Conservation (phyloP, 2,797 vertebrate species). For the Lycodopsis pacificus region DNA sequence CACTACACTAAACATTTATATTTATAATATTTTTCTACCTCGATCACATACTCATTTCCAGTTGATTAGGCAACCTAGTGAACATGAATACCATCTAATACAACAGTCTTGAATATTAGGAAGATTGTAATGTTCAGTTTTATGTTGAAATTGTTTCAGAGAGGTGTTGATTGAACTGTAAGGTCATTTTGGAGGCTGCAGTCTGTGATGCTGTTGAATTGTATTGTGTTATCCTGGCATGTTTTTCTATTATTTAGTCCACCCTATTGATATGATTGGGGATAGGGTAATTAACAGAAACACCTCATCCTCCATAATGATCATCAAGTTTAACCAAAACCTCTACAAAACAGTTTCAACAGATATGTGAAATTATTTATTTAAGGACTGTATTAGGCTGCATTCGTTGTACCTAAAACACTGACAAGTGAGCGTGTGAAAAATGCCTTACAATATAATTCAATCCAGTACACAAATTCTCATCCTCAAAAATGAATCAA, state of each 20-base stretch:
- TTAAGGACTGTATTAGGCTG: not conserved
- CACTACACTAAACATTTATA: not conserved
- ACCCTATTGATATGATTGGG: not conserved
- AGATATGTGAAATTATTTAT: not conserved
- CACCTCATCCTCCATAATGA: not conserved
- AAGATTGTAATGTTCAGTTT: not conserved
- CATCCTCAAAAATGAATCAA: not conserved
- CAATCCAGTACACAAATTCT: not conserved
- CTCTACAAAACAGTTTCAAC: not conserved
- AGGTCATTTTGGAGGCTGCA: not conserved
- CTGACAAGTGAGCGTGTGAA: not conserved
- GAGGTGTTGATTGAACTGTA: not conserved
- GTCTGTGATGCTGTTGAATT: constrained; percentile 5
- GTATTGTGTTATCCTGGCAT: not conserved
- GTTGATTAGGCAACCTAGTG: not conserved
- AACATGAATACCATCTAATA: not conserved
- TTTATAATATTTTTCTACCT: not conserved
- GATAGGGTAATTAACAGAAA: not conserved
- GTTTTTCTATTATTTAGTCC: constrained; percentile 5
- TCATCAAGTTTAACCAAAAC: not conserved
- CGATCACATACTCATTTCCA: not conserved
- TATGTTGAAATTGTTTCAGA: not conserved
- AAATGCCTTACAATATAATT: not conserved
- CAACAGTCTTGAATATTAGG: not conserved
- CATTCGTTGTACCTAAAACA: not conserved